Evolutionary conservation across 2,888 invertebrate species (phyloP).

Genomic region (Caradrina kadenii): DNA sequence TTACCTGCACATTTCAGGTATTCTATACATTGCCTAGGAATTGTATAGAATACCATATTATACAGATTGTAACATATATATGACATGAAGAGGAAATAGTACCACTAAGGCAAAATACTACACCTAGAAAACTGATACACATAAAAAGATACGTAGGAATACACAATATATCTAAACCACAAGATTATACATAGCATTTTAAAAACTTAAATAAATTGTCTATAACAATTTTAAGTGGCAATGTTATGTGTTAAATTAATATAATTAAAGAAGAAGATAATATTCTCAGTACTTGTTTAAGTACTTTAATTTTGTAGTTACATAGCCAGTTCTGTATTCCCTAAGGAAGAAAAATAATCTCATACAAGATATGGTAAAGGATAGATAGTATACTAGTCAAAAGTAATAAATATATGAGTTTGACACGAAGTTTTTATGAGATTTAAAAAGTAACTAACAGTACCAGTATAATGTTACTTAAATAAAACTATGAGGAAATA

Average conservation of each 20-base stretch:
- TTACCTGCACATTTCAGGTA: too few species aligned
- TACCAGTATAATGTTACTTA: conserved; percentile 33
- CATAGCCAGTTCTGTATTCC: background rate
- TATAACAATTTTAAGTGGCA: background rate
- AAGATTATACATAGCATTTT: conserved; percentile 18
- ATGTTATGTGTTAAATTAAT: conserved; percentile 5
- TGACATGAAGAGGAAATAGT: conserved; percentile 27
- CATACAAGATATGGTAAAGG: too few species aligned
- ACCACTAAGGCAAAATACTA: conserved; percentile 29
- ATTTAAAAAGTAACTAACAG: conserved; percentile 40
- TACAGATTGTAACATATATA: too few species aligned
- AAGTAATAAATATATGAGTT: conserved; percentile 45
- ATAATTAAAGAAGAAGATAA: conserved; percentile 17
- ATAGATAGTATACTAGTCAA: conserved; percentile 7
- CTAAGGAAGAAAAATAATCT: conserved; percentile 10
- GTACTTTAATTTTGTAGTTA: too few species aligned
- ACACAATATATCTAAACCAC: background rate
- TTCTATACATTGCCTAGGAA: too few species aligned
- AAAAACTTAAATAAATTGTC: conserved; percentile 12
- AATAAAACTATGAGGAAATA: conserved; percentile 29
- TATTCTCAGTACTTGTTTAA: background rate
- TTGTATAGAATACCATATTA: too few species aligned
- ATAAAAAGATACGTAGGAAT: conserved; percentile 15
- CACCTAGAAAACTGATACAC: conserved; percentile 5
- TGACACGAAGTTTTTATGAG: conserved; percentile 44